Evolutionary conservation across 2,888 invertebrate species (phyloP).

Genomic region (Steinernema carpocapsae): DNA sequence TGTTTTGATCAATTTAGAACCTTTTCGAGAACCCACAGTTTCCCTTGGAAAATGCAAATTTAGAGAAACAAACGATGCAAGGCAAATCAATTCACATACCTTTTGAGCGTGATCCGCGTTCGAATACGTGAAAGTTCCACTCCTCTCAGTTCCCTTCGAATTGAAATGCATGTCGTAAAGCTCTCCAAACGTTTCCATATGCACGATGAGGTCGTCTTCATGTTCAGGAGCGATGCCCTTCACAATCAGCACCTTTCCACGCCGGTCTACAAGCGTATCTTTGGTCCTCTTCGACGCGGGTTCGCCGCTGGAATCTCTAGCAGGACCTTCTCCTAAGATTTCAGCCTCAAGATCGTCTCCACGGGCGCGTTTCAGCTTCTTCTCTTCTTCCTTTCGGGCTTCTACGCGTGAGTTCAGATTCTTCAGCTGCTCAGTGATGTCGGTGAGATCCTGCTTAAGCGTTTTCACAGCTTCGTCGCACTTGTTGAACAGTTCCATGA

Average conservation of each 20-base stretch:
- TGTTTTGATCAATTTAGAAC: no score
- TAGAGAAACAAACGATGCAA: no score
- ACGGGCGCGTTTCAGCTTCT: constrained; percentile 15
- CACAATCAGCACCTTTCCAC: constrained; percentile 36
- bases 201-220: constrained; percentile 43
- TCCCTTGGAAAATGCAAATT: no score
- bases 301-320: background rate
- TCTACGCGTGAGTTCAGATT: background rate
- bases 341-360: constrained; percentile 28
- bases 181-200: constrained; percentile 45
- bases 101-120: constrained; percentile 38
- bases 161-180: constrained; percentile 42
- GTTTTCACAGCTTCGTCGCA: background rate
- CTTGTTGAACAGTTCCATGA: constrained; percentile 18
- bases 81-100: no score
- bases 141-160: constrained; percentile 20
- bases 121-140: constrained; percentile 40
- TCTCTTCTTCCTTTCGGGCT: background rate
- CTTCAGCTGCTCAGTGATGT: constrained; percentile 13
- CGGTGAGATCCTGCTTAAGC: background rate
- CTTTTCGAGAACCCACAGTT: no score
- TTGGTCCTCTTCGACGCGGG: constrained; percentile 2
- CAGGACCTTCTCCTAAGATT: constrained; percentile 9
- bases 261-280: background rate
- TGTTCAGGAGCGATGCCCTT: constrained; percentile 37